Conservation (phyloP, 2,888 invertebrate species). For the Rhingia campestris region DNA sequence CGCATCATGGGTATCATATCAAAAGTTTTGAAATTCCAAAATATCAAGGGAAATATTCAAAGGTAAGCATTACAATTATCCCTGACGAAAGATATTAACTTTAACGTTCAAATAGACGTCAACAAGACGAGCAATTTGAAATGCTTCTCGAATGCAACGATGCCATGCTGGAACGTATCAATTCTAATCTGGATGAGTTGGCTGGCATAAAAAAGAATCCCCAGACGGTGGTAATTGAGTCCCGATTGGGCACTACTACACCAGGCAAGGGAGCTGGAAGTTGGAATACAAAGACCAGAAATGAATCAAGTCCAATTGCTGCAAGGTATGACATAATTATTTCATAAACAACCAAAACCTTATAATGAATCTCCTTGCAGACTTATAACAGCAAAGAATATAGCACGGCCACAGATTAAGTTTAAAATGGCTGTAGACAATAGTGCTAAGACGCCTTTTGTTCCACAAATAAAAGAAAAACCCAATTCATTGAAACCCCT, state of each 20-base stretch:
- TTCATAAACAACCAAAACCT: background rate
- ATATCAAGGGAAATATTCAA: slow-evolving; percentile 85
- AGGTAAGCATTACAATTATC: slow-evolving; percentile 76
- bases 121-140: slow-evolving; percentile 88
- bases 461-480: slow-evolving; percentile 92
- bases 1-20: slow-evolving; percentile 86
- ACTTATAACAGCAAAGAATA: slow-evolving; percentile 88
- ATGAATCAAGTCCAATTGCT: slow-evolving; percentile 73
- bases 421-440: slow-evolving; percentile 95
- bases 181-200: slow-evolving; percentile 88
- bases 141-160: slow-evolving; percentile 92
- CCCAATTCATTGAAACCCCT: slow-evolving; percentile 93
- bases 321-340: slow-evolving; percentile 75
- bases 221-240: slow-evolving; percentile 83
- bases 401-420: slow-evolving; percentile 91
- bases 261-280: slow-evolving; percentile 82
- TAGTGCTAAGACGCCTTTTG: slow-evolving; percentile 88
- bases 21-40: slow-evolving; percentile 84
- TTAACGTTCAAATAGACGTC: slow-evolving; percentile 80
- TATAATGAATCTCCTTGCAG: slow-evolving; percentile 75
- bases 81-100: background rate
- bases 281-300: slow-evolving; percentile 84
- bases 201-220: slow-evolving; percentile 85
- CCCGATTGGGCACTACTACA: slow-evolving; percentile 74
- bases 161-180: slow-evolving; percentile 90